Evolutionary conservation across 30 jellyfish, hydroid and myxozoan genomes (phyloP).

Genomic region (Turritopsis rubra): DNA sequence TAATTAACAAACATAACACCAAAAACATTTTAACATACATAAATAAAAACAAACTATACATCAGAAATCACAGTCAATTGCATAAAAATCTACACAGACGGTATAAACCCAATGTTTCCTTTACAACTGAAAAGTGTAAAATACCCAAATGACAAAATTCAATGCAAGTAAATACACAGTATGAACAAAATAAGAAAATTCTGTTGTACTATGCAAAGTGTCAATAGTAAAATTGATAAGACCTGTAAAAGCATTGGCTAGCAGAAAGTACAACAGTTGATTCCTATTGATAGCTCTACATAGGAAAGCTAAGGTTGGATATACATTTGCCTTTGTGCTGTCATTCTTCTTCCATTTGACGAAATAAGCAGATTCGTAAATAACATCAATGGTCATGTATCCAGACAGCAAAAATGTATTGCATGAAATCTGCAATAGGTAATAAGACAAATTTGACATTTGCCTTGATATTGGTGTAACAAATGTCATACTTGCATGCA

Average conservation of each 20-base stretch:
- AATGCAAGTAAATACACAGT: background rate
- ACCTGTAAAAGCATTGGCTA: slow-evolving; percentile 76
- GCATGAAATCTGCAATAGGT: slow-evolving; percentile 31
- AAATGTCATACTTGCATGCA: background rate
- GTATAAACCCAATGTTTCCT: too few species aligned
- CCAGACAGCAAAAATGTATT: slow-evolving; percentile 38
- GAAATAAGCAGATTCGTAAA: background rate
- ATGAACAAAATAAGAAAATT: background rate
- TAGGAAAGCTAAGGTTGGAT: slow-evolving; percentile 30
- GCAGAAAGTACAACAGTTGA: slow-evolving; percentile 54
- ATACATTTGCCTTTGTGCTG: background rate
- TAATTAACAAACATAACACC: too few species aligned
- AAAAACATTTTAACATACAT: too few species aligned
- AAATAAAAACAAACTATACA: too few species aligned
- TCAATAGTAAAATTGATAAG: slow-evolving; percentile 41
- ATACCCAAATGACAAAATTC: slow-evolving; percentile 4
- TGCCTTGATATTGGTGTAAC: slow-evolving; percentile 61
- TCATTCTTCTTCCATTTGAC: background rate
- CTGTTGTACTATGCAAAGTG: slow-evolving; percentile 24
- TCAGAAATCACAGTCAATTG: too few species aligned
- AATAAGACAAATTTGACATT: slow-evolving; percentile 63
- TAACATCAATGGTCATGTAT: slow-evolving; percentile 36
- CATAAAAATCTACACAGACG: too few species aligned
- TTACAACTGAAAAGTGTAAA: background rate
- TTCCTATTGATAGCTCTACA: slow-evolving; percentile 53